Base-by-base conservation (phyloP, 2,888 invertebrate genomes). In the Spilosoma lubricipeda region DNA sequence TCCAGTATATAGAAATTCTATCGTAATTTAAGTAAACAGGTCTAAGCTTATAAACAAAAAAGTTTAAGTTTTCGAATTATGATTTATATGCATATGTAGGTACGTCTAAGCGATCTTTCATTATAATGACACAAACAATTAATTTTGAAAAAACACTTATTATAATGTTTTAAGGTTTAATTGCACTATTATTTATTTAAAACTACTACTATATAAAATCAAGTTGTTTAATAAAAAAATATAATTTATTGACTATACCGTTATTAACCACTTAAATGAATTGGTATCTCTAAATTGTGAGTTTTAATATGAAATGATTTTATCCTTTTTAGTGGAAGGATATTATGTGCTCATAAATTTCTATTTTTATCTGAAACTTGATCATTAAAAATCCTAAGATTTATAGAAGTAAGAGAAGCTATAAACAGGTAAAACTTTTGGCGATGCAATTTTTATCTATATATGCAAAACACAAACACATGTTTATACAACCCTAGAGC, bases 381-480 rank as follows among this genome's bases (percentile, higher is more conserved):
- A 85, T 86, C 79, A 81, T 83, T 80, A 77, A 67, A 74, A 82
- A 80, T 83, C 79, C 80, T 77, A 78, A 82, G 80, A 80, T 88
- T 87, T 85, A 87, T 84, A 81, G 79, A 83, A 87, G 86, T 87
- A 85, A 86, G 85, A 87, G 81, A 82, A 86, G 84, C 80, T 74
- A 77, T 86, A 85, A 89, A 91, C 89, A 86, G 84, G 89, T 89
- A 80, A 70, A 80, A 80, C 71, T 84, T 80, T 88, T 89, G 89
- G 89, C 80, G 87, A 87, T 87, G 88, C 86, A 89, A 88, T 88
- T 86, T 87, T 80, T 84, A 85, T 84, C 80, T 82, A 81, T 68
- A 80, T 79, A 30, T 79, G 78, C 81, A 81, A 76, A 82, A 81
- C 72, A 78, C 82, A 79, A 80, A 78, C 70, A 67, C 71, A 77